These are phyloP conservation scores for Leptobrachium leishanense DNA, from an alignment of 2,113 vertebrate species.

Conservation along the genomic window DNA sequence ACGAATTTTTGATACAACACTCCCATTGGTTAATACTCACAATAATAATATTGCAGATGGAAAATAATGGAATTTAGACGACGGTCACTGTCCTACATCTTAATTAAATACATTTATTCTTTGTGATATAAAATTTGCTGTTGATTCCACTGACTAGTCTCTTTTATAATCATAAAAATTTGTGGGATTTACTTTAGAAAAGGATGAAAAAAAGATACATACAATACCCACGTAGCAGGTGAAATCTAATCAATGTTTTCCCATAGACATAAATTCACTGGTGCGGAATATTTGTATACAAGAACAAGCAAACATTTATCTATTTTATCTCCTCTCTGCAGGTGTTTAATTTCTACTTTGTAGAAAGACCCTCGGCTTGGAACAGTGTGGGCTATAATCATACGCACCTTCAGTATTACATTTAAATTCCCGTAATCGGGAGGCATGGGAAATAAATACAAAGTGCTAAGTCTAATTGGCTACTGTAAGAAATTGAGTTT, in stretches of 20 bases:
- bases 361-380: neutral
- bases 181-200: too few species aligned
- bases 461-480: neutral
- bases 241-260: slow-evolving; percentile 18
- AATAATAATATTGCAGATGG: too few species aligned
- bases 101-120: too few species aligned
- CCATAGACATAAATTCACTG: slow-evolving; percentile 2
- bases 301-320: neutral
- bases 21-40: too few species aligned
- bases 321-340: slow-evolving; percentile 8
- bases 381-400: neutral
- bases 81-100: too few species aligned
- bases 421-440: neutral
- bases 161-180: too few species aligned
- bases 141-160: too few species aligned
- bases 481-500: neutral
- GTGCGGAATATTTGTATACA: neutral
- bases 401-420: neutral
- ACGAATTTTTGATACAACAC: too few species aligned
- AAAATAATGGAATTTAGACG: too few species aligned
- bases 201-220: too few species aligned
- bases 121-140: too few species aligned
- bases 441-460: neutral
- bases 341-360: neutral
- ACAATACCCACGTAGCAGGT: neutral